Conservation (phyloP, 2,113 vertebrate species). For the Ramphastos sulfuratus region DNA sequence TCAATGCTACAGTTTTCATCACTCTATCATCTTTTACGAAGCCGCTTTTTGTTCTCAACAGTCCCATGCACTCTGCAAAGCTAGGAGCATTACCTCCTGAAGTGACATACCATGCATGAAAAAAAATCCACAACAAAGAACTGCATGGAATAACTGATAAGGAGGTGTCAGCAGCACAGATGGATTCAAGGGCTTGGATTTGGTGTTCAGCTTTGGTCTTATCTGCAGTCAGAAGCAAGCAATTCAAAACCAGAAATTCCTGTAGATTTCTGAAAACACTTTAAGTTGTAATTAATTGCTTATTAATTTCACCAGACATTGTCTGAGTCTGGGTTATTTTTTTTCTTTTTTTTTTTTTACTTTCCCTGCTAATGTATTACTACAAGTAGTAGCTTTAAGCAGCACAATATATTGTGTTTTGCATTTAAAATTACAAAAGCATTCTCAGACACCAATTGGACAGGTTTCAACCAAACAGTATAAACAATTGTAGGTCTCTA, state of each 20-base stretch:
- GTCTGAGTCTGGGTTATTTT: not conserved
- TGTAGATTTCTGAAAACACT: not conserved
- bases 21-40: not conserved
- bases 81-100: not conserved
- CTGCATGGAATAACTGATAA: not conserved
- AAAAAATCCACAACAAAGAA: not conserved
- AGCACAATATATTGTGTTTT: not conserved
- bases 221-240: not conserved
- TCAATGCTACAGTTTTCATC: not conserved
- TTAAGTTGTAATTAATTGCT: not conserved
- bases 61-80: not conserved
- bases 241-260: not conserved
- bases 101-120: not conserved
- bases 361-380: not conserved
- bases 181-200: not conserved
- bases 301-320: not conserved
- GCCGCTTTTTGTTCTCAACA: not conserved
- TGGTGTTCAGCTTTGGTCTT: not conserved
- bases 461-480: not conserved
- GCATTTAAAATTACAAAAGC: not conserved
- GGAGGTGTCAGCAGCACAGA: not conserved
- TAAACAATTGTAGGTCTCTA: not conserved
- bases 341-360: not conserved
- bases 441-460: not conserved
- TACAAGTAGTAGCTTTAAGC: not conserved